These are phyloP conservation scores for Tychaedon coryphoeus DNA, from an alignment of 2,113 vertebrate genomes.

Conservation along the genomic window DNA sequence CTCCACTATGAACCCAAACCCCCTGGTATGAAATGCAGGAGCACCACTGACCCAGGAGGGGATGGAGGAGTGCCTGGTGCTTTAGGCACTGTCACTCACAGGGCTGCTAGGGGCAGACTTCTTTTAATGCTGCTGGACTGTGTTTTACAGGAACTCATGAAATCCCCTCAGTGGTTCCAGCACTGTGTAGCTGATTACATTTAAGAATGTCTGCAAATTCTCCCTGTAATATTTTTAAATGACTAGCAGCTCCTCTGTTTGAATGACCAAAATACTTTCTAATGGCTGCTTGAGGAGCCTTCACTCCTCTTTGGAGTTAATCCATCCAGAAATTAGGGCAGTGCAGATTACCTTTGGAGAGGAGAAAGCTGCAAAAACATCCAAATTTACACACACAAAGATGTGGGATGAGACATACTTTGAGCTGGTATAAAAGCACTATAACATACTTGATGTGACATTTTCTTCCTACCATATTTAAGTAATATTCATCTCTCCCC, in stretches of 20 bases:
- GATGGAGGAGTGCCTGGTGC: not conserved
- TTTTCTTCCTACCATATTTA: not conserved
- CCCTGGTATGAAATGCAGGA: not conserved
- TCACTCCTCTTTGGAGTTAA: conserved; percentile 2
- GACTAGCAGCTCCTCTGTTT: not conserved
- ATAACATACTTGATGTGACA: not conserved
- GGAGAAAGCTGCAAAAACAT: not conserved
- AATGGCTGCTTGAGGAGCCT: conserved; percentile 14
- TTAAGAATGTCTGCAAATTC: not conserved
- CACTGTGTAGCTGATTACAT: not conserved
- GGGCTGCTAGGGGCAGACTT: not conserved
- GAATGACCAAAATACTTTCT: conserved; percentile 26
- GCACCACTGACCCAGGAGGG: not conserved
- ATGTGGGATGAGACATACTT: not conserved
- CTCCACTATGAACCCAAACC: not conserved
- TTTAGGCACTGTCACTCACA: not conserved
- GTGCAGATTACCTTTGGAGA: not conserved
- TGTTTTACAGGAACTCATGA: not conserved
- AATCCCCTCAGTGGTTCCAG: not conserved
- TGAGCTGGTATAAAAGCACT: not conserved
- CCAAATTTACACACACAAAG: not conserved
- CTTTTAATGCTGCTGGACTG: not conserved
- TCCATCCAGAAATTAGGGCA: conserved; percentile 8
- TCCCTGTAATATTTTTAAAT: conserved; percentile 3
- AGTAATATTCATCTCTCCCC: not conserved